Conservation (phyloP, 2,888 invertebrate species). For the Graphium colonna region DNA sequence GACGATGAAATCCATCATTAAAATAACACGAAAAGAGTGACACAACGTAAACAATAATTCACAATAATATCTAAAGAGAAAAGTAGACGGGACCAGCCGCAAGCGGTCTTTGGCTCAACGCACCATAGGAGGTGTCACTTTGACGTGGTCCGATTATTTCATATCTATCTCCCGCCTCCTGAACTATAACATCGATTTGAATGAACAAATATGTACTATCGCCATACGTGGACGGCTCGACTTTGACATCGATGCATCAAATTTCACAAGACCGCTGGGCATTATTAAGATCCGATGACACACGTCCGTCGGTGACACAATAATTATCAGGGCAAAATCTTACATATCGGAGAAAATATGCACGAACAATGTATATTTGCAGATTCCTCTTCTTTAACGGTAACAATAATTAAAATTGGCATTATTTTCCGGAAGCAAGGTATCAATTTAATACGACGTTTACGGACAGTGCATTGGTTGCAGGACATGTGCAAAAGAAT, state of each 20-base stretch:
- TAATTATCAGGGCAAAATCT: conserved; percentile 1
- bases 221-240: not conserved
- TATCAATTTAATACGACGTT: conserved; percentile 53
- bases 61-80: conserved; percentile 23
- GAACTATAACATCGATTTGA: not conserved
- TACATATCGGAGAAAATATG: not conserved
- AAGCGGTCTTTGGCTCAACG: conserved; percentile 26
- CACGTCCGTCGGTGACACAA: not conserved
- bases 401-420: conserved; percentile 65
- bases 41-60: conserved; percentile 32
- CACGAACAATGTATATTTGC: not conserved
- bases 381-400: conserved; percentile 6
- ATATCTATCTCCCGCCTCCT: conserved; percentile 16
- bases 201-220: not conserved
- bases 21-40: conserved; percentile 43
- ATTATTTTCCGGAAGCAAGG: conserved; percentile 76
- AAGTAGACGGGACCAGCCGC: conserved; percentile 24
- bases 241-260: not conserved
- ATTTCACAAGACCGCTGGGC: not conserved
- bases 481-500: conserved; percentile 70
- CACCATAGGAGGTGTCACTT: not conserved
- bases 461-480: conserved; percentile 69
- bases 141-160: conserved; percentile 8
- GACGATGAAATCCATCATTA: conserved; percentile 64
- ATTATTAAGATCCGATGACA: not conserved